Percentiles rank a stretch among this genome's conserved stretches.
phyloP scores from a whole-genome alignment of 2,797 vertebrate species.

The Ispidina picta region DNA sequence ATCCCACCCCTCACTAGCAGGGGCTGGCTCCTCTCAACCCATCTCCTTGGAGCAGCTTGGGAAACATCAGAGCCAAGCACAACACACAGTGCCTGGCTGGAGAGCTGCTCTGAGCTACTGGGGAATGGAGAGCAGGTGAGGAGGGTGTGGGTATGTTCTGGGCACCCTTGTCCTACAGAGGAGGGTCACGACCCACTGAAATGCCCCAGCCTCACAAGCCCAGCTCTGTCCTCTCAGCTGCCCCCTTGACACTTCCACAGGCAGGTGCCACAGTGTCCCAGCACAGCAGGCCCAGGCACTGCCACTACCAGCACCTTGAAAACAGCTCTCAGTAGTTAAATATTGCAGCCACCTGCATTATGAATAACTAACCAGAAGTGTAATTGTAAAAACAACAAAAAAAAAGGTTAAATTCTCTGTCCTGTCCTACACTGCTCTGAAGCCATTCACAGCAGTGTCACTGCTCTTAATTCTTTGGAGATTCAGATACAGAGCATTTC shows the following conservation, averaged over 20 bases:
- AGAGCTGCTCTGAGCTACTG: rapidly evolving
- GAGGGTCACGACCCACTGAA: background rate
- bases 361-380: background rate
- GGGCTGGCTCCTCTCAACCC: background rate
- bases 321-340: background rate
- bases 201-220: background rate
- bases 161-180: background rate
- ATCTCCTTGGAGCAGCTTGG: background rate
- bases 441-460: background rate
- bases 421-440: background rate
- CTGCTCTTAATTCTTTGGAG: background rate
- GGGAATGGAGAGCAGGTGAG: rapidly evolving
- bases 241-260: background rate
- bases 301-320: background rate
- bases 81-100: background rate
- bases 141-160: background rate
- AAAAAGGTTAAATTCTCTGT: background rate
- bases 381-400: background rate
- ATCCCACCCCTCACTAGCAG: background rate
- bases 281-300: background rate
- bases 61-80: rapidly evolving
- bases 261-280: background rate
- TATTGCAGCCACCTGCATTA: background rate
- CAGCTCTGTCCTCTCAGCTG: background rate
- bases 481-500: background rate